Conservation (phyloP, 1,140 invertebrate genomes). For the Pseudoatta argentina region DNA sequence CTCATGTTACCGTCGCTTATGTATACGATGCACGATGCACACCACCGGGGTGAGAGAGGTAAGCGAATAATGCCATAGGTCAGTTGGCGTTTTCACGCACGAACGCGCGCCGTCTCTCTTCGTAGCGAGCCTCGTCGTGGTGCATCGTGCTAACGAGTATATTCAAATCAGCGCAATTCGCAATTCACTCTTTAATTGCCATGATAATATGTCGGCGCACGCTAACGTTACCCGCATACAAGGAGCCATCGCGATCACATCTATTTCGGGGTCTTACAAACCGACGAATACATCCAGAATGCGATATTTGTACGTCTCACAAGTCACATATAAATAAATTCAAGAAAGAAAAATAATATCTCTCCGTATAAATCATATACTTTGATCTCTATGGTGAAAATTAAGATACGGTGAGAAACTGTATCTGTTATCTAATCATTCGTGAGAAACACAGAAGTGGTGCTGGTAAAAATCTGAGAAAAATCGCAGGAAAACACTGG, state of each 20-base stretch:
- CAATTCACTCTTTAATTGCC: constrained; percentile 27
- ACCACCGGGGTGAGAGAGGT: constrained; percentile 47
- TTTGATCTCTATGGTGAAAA: background rate
- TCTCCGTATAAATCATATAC: background rate
- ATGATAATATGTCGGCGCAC: constrained; percentile 32
- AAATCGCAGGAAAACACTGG: background rate
- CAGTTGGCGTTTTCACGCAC: constrained; percentile 70
- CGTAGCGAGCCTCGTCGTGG: background rate
- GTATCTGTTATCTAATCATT: background rate
- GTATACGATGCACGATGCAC: constrained; percentile 36
- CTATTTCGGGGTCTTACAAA: background rate
- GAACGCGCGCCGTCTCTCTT: constrained; percentile 44
- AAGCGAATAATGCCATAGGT: constrained; percentile 75
- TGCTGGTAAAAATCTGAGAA: background rate
- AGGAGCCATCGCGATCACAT: background rate
- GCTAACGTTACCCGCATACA: background rate
- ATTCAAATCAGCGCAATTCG: constrained; percentile 38
- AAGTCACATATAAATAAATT: background rate
- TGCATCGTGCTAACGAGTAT: constrained; percentile 5
- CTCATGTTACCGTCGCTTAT: constrained; percentile 22
- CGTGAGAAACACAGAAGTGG: background rate
- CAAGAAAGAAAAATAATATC: background rate
- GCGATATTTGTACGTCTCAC: background rate
- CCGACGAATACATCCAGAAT: background rate
- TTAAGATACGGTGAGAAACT: background rate